These are phyloP conservation scores for Aspidapion aeneum DNA, from an alignment of 2,888 invertebrate genomes.

Conservation along the genomic window DNA sequence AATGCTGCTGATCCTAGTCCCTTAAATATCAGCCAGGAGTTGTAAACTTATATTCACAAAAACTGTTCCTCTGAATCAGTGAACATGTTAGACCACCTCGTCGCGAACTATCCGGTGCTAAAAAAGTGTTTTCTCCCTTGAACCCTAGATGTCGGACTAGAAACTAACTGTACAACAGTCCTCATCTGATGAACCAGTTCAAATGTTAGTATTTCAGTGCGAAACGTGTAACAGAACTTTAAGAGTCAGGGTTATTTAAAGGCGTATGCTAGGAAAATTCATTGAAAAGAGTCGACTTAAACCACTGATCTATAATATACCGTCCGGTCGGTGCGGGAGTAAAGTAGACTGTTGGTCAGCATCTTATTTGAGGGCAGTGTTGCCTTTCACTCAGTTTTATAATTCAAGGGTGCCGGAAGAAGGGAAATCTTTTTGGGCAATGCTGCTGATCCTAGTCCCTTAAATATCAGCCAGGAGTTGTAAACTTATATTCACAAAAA, in stretches of 20 bases:
- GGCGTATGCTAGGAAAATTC: slow-evolving; percentile 44
- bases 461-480: too few species aligned
- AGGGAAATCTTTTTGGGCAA: too few species aligned
- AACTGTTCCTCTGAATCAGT: background rate
- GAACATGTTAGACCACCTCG: background rate
- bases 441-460: too few species aligned
- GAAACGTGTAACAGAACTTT: slow-evolving; percentile 43
- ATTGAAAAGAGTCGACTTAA: too few species aligned
- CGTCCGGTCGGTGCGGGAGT: too few species aligned
- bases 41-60: background rate
- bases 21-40: too few species aligned
- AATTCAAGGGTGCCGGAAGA: too few species aligned
- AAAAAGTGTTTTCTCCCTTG: slow-evolving; percentile 33
- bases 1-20: too few species aligned
- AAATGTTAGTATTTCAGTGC: slow-evolving; percentile 42
- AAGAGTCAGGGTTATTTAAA: slow-evolving; percentile 46
- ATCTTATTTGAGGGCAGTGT: too few species aligned
- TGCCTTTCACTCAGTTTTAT: too few species aligned
- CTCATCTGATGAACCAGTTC: slow-evolving; percentile 43
- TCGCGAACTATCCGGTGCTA: background rate
- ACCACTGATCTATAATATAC: too few species aligned
- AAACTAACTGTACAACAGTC: slow-evolving; percentile 44
- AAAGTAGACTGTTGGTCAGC: too few species aligned
- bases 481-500: background rate
- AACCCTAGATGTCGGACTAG: slow-evolving; percentile 41